Conservation (phyloP, 2,113 vertebrate species). For the Geococcyx californianus region DNA sequence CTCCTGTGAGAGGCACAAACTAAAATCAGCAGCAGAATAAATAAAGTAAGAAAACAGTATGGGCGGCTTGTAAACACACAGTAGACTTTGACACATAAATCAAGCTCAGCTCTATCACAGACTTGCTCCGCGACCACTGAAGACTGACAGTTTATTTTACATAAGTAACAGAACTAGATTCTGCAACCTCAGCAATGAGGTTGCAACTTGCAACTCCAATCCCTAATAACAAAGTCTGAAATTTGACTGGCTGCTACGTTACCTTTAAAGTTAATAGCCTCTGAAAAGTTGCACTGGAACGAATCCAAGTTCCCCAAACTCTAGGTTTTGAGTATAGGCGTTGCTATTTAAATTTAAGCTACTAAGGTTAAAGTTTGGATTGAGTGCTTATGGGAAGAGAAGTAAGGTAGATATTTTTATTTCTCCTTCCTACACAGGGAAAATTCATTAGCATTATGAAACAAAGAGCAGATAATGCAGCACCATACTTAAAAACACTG, state of each 20-base stretch:
- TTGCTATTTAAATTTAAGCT: background rate
- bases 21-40: background rate
- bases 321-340: background rate
- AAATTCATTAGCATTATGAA: background rate
- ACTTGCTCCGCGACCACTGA: background rate
- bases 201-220: no score
- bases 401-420: background rate
- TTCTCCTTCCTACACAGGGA: background rate
- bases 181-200: background rate
- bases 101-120: background rate
- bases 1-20: background rate
- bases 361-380: background rate
- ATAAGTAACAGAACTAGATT: background rate
- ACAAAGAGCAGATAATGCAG: background rate
- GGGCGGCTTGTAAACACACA: background rate
- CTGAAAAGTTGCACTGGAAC: no score
- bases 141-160: background rate
- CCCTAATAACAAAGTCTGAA: no score
- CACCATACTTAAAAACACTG: background rate
- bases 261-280: background rate
- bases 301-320: background rate
- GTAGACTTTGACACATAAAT: background rate
- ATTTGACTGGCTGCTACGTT: background rate
- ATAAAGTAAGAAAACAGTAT: background rate
- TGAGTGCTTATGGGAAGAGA: background rate